Evolutionary conservation across 1,140 invertebrate species (phyloP), one percentile per base, ranked within the genome.

Genomic region (Drosophila melanica): DNA sequence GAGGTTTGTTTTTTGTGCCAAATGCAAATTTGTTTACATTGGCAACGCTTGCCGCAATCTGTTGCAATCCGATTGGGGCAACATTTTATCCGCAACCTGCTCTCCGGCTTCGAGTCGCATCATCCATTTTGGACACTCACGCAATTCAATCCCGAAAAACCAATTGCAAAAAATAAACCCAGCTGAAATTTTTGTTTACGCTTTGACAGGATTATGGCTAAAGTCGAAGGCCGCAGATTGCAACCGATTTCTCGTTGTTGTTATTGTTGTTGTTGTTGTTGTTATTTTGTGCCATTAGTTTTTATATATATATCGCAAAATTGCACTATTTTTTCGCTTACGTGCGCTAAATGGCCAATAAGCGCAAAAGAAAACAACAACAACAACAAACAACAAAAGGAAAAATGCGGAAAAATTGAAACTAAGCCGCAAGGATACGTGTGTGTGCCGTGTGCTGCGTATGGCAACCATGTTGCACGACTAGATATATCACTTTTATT

Each of bases 401-500:
- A 67, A 75, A 75, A 57, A 75, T 58, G 58, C 42, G 58, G 65
- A 54, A 66, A 74, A 68, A 62, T 45, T 41, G 53, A 70, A 85
- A 86, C 82, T 87, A 89, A 89, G 82, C 84, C 82, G 63, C 37
- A 75, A 65, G 71, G 76, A 72, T 71, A 71, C 57, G 44, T 50
- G 6, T 16, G 33, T 41, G 16, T n/a, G 58, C 59, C 42, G 55
- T 50, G 45, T 51, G 59, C 50, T 71, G 67, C 84, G 79, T 71
- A 76, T 86, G 82, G 75, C 64, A 51, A 53, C 60, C 82, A 87
- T 79, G 60, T 90, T 90, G 81, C 77, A 70, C 65, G 53, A 72
- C 67, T 77, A 82, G 73, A 90, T 90, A 78, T 90, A 87, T 90
- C 87, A 90, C 80, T 89, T 90, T 90, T 90, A 90, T 90, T 90